Percentiles rank a stretch among this genome's conserved stretches.
These are phyloP conservation scores for Megaceryle alcyon DNA, from an alignment of 2,797 vertebrate genomes.

Conservation along the genomic window DNA sequence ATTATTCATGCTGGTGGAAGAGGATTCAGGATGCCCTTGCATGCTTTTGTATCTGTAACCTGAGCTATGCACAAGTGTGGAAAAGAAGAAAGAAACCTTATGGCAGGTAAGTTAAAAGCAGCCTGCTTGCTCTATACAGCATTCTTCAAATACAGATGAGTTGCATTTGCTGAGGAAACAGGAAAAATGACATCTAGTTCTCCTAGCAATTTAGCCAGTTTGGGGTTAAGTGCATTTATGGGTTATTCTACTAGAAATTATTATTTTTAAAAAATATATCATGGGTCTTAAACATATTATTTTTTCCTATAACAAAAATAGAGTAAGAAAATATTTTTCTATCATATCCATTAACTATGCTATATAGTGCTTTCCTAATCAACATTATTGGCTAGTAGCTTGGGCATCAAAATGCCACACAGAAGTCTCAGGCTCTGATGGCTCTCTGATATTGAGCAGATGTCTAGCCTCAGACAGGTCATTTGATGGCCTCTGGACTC, in stretches of 20 bases:
- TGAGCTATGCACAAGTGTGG: not conserved
- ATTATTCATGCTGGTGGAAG: not conserved
- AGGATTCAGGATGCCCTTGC: not conserved
- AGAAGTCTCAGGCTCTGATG: not conserved
- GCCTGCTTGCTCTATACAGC: not conserved
- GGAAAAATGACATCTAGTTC: not conserved
- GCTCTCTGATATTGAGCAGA: not conserved
- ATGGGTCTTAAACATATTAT: not conserved
- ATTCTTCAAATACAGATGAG: not conserved
- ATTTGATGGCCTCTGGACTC: not conserved
- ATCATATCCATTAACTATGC: not conserved
- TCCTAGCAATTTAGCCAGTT: not conserved
- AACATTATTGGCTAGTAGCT: not conserved
- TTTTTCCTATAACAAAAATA: not conserved
- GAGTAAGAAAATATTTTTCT: not conserved
- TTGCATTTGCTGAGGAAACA: not conserved
- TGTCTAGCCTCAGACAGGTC: not conserved
- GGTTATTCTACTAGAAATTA: not conserved
- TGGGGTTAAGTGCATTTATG: not conserved
- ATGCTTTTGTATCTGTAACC: not conserved
- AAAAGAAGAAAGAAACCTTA: conserved; percentile 46
- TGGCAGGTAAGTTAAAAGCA: conserved; percentile 47
- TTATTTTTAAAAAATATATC: not conserved
- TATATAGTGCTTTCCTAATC: not conserved
- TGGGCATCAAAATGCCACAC: not conserved